Base-by-base conservation (phyloP, 2,888 invertebrate species). In the Eumacrocentrus americanus region DNA sequence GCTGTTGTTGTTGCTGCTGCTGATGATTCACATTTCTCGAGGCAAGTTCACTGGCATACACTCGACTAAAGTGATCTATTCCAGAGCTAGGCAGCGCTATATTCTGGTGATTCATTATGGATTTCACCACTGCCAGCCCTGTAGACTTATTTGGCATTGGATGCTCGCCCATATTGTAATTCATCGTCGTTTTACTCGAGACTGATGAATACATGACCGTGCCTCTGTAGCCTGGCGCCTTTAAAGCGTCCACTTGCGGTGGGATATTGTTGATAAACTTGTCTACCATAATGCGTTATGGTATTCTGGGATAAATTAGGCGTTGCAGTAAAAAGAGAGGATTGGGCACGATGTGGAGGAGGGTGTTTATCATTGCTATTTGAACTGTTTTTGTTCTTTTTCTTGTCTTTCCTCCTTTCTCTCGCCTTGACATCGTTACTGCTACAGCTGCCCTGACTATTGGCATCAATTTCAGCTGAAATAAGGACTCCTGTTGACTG, bases 151-250 rank as follows among this genome's bases (percentile, higher is more conserved):
- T 79, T 34, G 67, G 74, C 35, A 59, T 60, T 23, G 70, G 74
- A 16, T 75, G 61, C 3, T 71, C 62, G 59, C 76, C 76, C 1
- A 77, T 77, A 42, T 63, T 72, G 44, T 74, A 78, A 61, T 66
- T 77, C 7, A 72, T 72, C 7, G 75, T 40, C 16, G 52, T 82
- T 67, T 87, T 87, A 42, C 86, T 87, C 1, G 88, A 88, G 2
- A 89, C 89, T 0, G 92, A 92, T 5, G 92, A 91, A 78, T 91
- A 91, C 64, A 90, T 88, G 42, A 89, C 85, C 51, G 86, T 89
- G 54, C 91, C 92, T 73, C 94, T 88, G 81, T 95, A 95, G 0
- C 95, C 95, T 0, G 95, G 95, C 61, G 95, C 95, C 82, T 95
- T 95, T 46, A 92, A 89, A 3, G 91, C 91, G 82, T 95, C 94